A percentile compares a stretch with the other conserved stretches of the same genome.
phyloP scores from a whole-genome alignment of 2,113 vertebrate genomes.

The Actenoides lindsayi region DNA sequence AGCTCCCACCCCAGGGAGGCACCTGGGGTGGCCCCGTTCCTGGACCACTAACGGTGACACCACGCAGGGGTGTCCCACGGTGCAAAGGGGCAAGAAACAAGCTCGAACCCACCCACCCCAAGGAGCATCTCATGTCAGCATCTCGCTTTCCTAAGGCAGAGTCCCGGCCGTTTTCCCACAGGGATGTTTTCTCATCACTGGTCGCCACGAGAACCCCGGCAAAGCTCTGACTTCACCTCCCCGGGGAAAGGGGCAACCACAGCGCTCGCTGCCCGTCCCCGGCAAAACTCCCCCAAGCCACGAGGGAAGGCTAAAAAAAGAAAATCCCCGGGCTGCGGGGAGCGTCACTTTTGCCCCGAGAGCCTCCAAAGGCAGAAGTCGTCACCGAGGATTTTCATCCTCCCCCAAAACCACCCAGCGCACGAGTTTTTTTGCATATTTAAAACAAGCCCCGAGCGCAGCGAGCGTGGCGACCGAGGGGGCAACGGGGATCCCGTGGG shows the following conservation, averaged over 20 bases:
- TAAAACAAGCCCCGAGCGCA: too few relatives aligned
- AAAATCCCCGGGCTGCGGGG: neutral
- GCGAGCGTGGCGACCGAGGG: accelerated
- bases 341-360: neutral
- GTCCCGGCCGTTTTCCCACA: accelerated
- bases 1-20: accelerated
- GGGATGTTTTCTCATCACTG: neutral
- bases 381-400: neutral
- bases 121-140: neutral
- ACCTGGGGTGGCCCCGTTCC: neutral
- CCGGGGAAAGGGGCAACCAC: neutral
- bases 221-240: neutral
- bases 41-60: too few relatives aligned
- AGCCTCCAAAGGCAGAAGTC: neutral
- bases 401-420: accelerated
- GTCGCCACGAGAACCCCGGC: neutral
- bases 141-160: neutral
- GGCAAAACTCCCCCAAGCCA: neutral
- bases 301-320: neutral
- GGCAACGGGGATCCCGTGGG: neutral
- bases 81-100: neutral
- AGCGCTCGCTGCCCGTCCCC: accelerated
- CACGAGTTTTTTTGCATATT: accelerated
- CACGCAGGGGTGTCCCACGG: accelerated
- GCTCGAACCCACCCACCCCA: accelerated